Evolutionary conservation across 1,140 invertebrate genomes (phyloP), one percentile per base, ranked within the genome.

Genomic region (Euglossa dilemma): DNA sequence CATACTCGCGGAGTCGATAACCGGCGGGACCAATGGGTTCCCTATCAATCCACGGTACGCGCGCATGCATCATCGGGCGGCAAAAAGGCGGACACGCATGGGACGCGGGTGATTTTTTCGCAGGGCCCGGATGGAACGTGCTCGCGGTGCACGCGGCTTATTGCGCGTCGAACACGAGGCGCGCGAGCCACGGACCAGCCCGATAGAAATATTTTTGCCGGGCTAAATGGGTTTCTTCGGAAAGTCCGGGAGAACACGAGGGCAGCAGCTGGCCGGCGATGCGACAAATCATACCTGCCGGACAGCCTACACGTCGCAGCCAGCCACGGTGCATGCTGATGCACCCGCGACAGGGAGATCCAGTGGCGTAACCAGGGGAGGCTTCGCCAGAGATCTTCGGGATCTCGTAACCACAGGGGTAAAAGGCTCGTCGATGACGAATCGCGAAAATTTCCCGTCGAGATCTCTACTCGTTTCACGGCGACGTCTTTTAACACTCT

Each of bases 221-320:
- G 77, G 76, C 45, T 75, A 74, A 83, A 81, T 67, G 76, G 83
- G 79, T 81, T 83, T 82, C 72, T 77, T 85, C 83, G 80, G 43
- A 87, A 89, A 83, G 79, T 70, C 80, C 25, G 75, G 45, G 77
- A 57, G 82, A 88, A 87, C 83, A 91, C 86, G 89, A 88, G 85
- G 83, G 87, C 83, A 85, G 87, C 92, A 93, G 91, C 91, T 92
- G 92, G 92, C 74, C 77, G 83, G 85, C 88, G 89, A 84, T 87
- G 85, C 91, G 87, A 93, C 91, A 92, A 92, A 93, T 93, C 92
- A 92, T 92, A 91, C 84, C 80, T 87, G 81, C 63, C 54, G 85
- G 85, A 87, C 87, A 84, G 85, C 57, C 79, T 89, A 82, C 87
- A 85, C 52, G 83, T 86, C 77, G 85, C 79, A 73, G 47, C 66